Base-by-base conservation (phyloP, 2,888 invertebrate genomes). In the Morpho helenor region DNA sequence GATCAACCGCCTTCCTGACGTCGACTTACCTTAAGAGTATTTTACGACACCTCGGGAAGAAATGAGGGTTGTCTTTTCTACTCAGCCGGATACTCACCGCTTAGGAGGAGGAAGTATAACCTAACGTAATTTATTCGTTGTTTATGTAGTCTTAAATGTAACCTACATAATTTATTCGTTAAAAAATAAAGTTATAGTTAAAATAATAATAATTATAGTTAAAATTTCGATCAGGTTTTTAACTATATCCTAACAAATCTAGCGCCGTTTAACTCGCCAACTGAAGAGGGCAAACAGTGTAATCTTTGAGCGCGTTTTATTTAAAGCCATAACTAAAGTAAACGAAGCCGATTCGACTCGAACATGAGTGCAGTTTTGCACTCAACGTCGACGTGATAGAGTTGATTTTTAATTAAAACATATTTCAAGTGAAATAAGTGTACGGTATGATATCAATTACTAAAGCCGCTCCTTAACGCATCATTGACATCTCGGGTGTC, bases 381-480 rank as follows among this genome's bases (percentile, higher is more conserved):
- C 60, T 52, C 45, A 60, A 48, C 42, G n/a, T 3, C 8, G 7
- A 39, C 5, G 53, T 22, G 3, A 22, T 64, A 59, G 39, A 66
- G 66, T 53, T 44, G 47, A 59, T 41, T 53, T 54, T 67, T 43
- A 49, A 54, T 42, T 47, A 41, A 48, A 51, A 41, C 39, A 47
- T 44, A 49, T 31, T 39, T 41, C 49, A 43, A 46, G 49, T 61
- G 58, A 61, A 60, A 63, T 68, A 61, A 53, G 61, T 55, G 57
- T 59, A 59, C 53, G 59, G 65, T 61, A 66, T 66, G 63, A 68
- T 71, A 73, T 70, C 72, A 73, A 74, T 75, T 73, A 70, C 67
- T 67, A 66, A 62, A 66, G 69, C 68, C 67, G 67, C 65, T 70
- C 65, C 66, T 72, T 69, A 68, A 72, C 79, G 76, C 78, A 72